Base-by-base conservation (phyloP, 2,113 vertebrate genomes). In the Stomatorhinus ivindoensis region DNA sequence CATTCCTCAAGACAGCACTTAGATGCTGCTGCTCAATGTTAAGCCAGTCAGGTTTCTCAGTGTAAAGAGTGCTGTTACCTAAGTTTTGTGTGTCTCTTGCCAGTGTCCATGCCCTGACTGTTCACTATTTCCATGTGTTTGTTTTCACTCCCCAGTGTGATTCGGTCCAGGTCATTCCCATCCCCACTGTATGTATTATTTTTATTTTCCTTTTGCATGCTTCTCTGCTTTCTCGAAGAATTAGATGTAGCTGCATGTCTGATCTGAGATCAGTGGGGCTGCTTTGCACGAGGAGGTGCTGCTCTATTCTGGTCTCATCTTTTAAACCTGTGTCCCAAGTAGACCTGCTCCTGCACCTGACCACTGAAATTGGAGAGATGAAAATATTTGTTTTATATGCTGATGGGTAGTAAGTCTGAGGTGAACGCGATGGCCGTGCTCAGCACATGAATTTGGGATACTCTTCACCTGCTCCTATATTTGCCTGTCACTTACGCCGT, bases 81-180 rank as follows among this genome's bases (percentile, higher is more conserved):
- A 46, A 19, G 7, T 8, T 24, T 42, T 88, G 2, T 89, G 21
- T 90, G 92, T 88, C 89, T 90, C 90, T 92, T 92, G 65, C 89
- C 87, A 92, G 91, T 92, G 94, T 92, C 92, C 89, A 48, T 92
- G 92, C 93, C 90, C 80, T 90, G 89, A 93, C 91, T 93, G 93
- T 90, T 95, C 93, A 96, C 93, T 92, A 91, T 95, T 92, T 76
- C 69, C 89, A 89, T 90, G 44, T 92, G 27, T 92, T 69, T 88
- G 48, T 35, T 90, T 89, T 86, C 65, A 85, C 90, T 92, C 80
- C 95, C 92, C 95, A 99, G 98, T 98, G 96, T 97, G 98, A 98
- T 96, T 98, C 98, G 97, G 97, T 97, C 96, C 96, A 98, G 95
- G 96, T 98, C 97, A 97, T 97, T 96, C 97, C 98, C 97, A 97